Base-by-base conservation (phyloP, 1,140 invertebrate genomes). In the Trialeurodes vaporariorum region DNA sequence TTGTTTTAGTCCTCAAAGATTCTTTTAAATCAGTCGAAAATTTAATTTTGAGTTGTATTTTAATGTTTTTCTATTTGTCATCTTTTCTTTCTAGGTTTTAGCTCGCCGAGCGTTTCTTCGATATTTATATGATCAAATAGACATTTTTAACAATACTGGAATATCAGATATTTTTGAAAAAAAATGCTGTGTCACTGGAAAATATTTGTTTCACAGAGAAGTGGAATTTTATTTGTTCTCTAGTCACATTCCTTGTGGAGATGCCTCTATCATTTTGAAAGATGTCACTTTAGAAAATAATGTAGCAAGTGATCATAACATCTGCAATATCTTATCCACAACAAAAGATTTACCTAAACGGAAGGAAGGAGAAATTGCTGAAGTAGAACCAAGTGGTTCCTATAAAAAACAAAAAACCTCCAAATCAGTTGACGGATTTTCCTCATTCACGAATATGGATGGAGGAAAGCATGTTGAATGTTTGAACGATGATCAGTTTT, bases 181-280 rank as follows among this genome's bases (percentile, higher is more conserved):
- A 34, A 69, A 76, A 26, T 73, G 76, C 21, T 68, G 75, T 1
- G 17, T 17, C 5, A 69, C 71, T 9, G 65, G 72, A 59, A 75
- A 73, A 66, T 85, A 83, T 75, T 70, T n/a, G 9, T 26, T 73
- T 21, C 24, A 84, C 70, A 64, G 79, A n/a, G 78, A 79, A 13
- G 75, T 92, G 61, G 80, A 83, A 21, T 95, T 94, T 79, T 88
- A 94, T 78, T 89, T 97, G 74, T 94, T 90, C 74, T 87, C 88
- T 25, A 93, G 89, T 71, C 90, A 93, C 74, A 85, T 88, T 58
- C 94, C 94, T 61, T 98, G 94, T 81, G 95, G 95, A 0, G 95
- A 98, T 85, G 94, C 93, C 24, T 88, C 91, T n/a, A 95, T 96
- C 73, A 86, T 93, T 78, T 67, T 69, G 1, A 69, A 72, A 59